Evolutionary conservation across 1,140 invertebrate genomes (phyloP).

Genomic region (Episyrphus balteatus): DNA sequence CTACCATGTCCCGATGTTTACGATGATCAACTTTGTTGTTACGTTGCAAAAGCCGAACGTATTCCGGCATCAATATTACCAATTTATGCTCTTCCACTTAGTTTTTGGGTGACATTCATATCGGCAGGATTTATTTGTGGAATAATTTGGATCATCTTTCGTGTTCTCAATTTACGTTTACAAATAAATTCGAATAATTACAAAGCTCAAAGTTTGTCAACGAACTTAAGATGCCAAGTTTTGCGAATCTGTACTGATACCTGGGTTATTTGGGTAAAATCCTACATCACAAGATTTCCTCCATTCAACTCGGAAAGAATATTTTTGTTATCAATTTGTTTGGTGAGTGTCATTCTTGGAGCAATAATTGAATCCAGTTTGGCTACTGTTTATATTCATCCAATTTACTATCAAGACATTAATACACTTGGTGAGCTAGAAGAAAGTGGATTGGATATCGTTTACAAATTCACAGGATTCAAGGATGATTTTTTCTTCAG

Average conservation of each 20-base stretch:
- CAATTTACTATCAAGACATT: slow-evolving; percentile 36
- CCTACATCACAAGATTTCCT: slow-evolving; percentile 19
- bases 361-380: slow-evolving; percentile 35
- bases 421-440: slow-evolving; percentile 37
- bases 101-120: slow-evolving; percentile 32
- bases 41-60: slow-evolving; percentile 33
- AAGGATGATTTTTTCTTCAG: slow-evolving; percentile 33
- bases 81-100: slow-evolving; percentile 27
- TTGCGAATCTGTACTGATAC: slow-evolving; percentile 22
- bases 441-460: slow-evolving; percentile 27
- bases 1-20: slow-evolving; percentile 32
- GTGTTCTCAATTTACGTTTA: slow-evolving; percentile 2
- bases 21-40: slow-evolving; percentile 36
- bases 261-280: slow-evolving; percentile 30
- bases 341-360: slow-evolving; percentile 34
- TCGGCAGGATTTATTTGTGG: slow-evolving; percentile 17
- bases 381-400: slow-evolving; percentile 34
- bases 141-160: slow-evolving; percentile 17
- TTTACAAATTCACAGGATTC: slow-evolving; percentile 34
- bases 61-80: slow-evolving; percentile 37
- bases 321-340: slow-evolving; percentile 27
- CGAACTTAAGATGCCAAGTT: slow-evolving; percentile 19
- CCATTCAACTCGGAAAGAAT: slow-evolving; percentile 23
- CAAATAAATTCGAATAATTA: background rate
- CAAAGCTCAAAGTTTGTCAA: background rate